phyloP scores from a whole-genome alignment of 2,113 vertebrate species.

The Hippocampus comes region DNA sequence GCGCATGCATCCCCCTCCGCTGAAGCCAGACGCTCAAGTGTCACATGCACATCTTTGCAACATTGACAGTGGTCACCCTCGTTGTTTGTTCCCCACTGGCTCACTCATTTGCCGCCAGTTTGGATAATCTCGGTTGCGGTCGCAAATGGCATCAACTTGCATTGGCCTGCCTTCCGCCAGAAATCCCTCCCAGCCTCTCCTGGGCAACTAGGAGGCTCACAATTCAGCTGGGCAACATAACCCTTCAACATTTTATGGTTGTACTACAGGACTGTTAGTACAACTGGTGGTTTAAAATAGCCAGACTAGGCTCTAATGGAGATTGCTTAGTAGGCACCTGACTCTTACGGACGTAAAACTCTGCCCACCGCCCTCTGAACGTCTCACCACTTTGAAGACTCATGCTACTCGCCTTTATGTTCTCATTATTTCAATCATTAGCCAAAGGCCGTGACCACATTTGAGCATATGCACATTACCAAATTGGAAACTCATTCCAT shows the following conservation, averaged over 20 bases:
- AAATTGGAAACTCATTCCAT: too few species aligned
- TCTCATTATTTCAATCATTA: too few species aligned
- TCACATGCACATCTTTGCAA: conserved; percentile 10
- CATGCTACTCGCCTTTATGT: too few species aligned
- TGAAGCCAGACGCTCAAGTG: conserved; percentile 1
- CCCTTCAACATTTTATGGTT: background rate
- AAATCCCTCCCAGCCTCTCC: background rate
- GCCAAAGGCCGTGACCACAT: too few species aligned
- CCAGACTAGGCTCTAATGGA: background rate
- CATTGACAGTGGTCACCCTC: background rate
- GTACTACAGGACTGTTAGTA: background rate
- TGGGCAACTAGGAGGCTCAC: background rate
- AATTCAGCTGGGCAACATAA: background rate
- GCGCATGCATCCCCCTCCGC: conserved; percentile 10
- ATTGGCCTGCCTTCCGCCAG: background rate
- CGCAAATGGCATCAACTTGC: background rate
- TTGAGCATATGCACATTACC: too few species aligned
- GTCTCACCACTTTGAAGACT: too few species aligned
- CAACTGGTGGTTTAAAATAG: too few species aligned
- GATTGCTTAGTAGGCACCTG: background rate
- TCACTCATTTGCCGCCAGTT: background rate
- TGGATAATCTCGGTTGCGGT: background rate
- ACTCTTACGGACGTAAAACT: background rate
- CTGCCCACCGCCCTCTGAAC: too few species aligned
- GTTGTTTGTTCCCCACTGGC: background rate